Base-by-base conservation (phyloP, 2,113 vertebrate species). In the Dromaius novaehollandiae region DNA sequence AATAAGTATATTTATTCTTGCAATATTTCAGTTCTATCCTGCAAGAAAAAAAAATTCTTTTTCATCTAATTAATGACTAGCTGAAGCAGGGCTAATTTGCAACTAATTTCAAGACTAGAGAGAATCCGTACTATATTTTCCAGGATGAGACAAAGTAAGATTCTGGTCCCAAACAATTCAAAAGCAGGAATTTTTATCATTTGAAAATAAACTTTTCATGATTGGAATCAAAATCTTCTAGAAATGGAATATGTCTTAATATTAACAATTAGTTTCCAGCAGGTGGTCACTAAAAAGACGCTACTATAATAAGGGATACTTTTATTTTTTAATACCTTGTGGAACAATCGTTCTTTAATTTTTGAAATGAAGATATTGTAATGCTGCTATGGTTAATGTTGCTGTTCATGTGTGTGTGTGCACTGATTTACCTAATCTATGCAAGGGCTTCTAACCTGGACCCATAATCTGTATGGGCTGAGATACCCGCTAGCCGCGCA, bases 381-480 rank as follows among this genome's bases (percentile, higher is more conserved):
- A 60, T 53, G 42, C 11, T 81, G 12, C 38, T 69, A 3, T 68
- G 56, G 66, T 82, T 92, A 60, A 73, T 40, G 10, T 32, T 85
- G 24, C 20, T 1, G 2, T 28, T 71, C 38, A 38, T 88, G 5
- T 10, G 8, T 24, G 21, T 69, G 9, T 32, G 9, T 68, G 4
- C 25, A 16, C 7, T 63, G 13, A 81, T 51, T 70, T 74, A 21
- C n/a, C 11, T 25, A 61, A 51, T 22, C 21, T 44, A 25, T 15
- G 25, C 44, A 50, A 51, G 19, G 24, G 48, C 44, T 26, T 15
- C 48, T 60, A 77, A 42, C 14, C 32, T 56, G 8, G 28, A 34
- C 3, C 32, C 0, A 0, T 20, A 65, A 42, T 26, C 11, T 24
- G 0, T 26, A 75, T 7, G 8, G 66, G 70, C 50, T 68, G 53